Conservation (phyloP, 2,888 invertebrate species). For the Chymomyza caudatula region DNA sequence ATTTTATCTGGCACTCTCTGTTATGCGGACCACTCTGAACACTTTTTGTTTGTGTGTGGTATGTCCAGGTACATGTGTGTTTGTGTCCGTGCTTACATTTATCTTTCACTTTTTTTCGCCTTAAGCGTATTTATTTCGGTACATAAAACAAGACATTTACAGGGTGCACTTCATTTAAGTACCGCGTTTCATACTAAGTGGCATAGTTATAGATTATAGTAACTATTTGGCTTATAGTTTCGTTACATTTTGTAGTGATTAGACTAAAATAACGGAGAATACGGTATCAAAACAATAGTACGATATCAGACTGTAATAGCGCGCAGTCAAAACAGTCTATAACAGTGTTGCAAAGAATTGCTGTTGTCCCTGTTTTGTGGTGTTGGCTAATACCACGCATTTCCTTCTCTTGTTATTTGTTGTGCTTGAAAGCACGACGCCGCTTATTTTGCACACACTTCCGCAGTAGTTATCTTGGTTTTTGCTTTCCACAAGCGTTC, state of each 20-base stretch:
- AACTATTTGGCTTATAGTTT: no score
- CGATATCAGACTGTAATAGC: neutral
- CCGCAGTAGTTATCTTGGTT: conserved; percentile 54
- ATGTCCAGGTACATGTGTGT: conserved; percentile 33
- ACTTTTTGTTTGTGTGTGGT: neutral
- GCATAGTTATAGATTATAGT: no score
- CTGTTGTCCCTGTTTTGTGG: conserved; percentile 25
- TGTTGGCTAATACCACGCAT: conserved; percentile 19
- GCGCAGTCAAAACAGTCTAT: neutral
- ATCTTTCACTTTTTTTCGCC: conserved; percentile 62
- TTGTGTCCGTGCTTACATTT: conserved; percentile 48
- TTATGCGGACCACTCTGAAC: neutral
- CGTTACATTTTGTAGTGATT: no score
- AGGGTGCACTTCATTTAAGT: conserved; percentile 49
- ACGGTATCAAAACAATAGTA: no score
- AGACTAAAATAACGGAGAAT: no score
- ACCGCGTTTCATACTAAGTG: no score
- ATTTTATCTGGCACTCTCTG: conserved; percentile 12
- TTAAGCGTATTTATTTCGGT: conserved; percentile 68
- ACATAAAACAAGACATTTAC: conserved; percentile 29
- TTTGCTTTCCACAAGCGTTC: conserved; percentile 55
- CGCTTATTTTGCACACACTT: conserved; percentile 54
- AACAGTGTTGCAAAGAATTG: conserved; percentile 14
- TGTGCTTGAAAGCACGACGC: conserved; percentile 37
- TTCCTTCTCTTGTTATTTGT: conserved; percentile 41